Evolutionary conservation across 2,113 vertebrate genomes (phyloP).

Genomic region (Onychorhynchus coronatus): DNA sequence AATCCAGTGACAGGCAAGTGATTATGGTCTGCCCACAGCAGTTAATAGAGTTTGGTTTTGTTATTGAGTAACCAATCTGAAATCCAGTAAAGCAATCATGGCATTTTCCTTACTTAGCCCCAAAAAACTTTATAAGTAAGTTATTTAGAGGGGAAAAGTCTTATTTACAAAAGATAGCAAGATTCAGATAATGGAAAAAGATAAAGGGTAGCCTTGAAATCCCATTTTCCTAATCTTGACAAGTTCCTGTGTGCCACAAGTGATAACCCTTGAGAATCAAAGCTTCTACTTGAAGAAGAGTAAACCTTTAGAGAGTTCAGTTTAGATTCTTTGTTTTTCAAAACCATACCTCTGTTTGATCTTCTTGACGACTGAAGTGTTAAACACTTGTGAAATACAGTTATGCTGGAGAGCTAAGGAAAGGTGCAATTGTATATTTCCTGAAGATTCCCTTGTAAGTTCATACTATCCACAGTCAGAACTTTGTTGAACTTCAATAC

Average conservation of each 20-base stretch:
- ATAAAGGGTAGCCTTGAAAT: conserved; percentile 45
- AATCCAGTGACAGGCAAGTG: background rate
- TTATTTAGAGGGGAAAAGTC: background rate
- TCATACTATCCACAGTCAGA: background rate
- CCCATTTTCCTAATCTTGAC: conserved; percentile 43
- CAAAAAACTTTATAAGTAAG: background rate
- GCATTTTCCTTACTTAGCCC: background rate
- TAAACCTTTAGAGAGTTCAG: conserved; percentile 13
- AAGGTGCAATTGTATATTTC: background rate
- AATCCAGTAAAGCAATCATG: conserved; percentile 11
- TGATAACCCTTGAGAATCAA: conserved; percentile 60
- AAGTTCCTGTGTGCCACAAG: conserved; percentile 8
- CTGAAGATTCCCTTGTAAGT: background rate
- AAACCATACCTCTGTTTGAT: conserved; percentile 18
- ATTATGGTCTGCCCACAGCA: background rate
- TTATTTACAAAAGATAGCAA: conserved; percentile 49
- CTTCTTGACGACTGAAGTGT: background rate
- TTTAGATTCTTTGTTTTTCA: conserved; percentile 2
- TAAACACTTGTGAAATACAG: background rate
- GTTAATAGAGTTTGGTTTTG: background rate
- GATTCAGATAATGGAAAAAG: conserved; percentile 19
- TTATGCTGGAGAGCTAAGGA: background rate
- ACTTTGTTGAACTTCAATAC: conserved; percentile 35
- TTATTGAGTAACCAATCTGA: background rate
- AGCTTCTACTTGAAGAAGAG: conserved; percentile 21